phyloP scores from a whole-genome alignment of 2,113 vertebrate genomes.

The Callorhinus ursinus region DNA sequence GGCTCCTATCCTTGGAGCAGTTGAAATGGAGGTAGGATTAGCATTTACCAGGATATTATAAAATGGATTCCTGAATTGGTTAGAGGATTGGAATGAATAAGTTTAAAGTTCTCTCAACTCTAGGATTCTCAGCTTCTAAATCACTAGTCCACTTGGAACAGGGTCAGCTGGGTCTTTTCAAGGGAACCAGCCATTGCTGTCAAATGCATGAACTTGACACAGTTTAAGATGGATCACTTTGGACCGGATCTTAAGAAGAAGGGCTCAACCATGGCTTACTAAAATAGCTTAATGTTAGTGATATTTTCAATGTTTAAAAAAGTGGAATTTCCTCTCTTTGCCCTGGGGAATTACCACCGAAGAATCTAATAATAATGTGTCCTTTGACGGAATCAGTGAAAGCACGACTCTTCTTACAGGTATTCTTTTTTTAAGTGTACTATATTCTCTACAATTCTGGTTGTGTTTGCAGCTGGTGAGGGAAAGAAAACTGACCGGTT shows the following conservation, averaged over 20 bases:
- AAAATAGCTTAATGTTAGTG: conserved; percentile 46
- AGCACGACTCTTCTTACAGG: neutral
- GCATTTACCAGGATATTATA: neutral
- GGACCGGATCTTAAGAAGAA: conserved; percentile 36
- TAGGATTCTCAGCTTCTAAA: neutral
- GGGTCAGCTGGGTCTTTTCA: neutral
- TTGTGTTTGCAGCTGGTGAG: conserved; percentile 42
- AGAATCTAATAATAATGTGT: conserved; percentile 47
- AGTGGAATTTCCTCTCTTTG: conserved; percentile 42
- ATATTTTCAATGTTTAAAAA: conserved; percentile 52
- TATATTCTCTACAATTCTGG: conserved; percentile 42
- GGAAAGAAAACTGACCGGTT: conserved; percentile 72
- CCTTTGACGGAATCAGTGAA: neutral
- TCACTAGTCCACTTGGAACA: neutral
- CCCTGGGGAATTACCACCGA: conserved; percentile 38
- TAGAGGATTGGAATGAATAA: neutral
- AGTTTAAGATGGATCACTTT: neutral
- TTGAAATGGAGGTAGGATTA: neutral
- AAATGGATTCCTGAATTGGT: neutral
- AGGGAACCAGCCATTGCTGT: neutral
- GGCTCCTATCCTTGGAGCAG: neutral
- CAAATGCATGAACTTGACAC: neutral
- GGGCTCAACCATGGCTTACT: conserved; percentile 19
- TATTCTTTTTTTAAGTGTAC: conserved; percentile 6
- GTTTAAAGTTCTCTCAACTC: neutral